Evolutionary conservation across 2,888 invertebrate species (phyloP).

Genomic region (Sarcophaga carnaria): DNA sequence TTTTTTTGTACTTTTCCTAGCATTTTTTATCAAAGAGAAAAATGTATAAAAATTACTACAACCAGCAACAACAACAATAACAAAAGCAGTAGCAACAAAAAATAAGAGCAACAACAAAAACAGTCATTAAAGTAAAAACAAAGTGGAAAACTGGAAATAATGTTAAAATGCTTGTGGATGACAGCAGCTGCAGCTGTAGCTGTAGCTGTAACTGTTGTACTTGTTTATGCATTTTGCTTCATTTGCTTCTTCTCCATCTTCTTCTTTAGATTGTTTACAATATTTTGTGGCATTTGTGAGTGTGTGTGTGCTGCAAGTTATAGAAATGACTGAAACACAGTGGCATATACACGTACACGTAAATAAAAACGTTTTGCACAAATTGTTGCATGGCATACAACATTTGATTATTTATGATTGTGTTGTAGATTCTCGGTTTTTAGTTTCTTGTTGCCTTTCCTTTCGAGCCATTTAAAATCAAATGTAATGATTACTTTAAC

Average conservation of each 20-base stretch:
- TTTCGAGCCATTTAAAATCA: constrained; percentile 63
- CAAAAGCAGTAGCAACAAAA: constrained; percentile 29
- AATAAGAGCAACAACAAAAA: background rate
- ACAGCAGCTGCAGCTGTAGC: constrained; percentile 58
- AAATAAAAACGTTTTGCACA: constrained; percentile 9
- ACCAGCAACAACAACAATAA: constrained; percentile 3
- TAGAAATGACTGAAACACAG: too few species aligned
- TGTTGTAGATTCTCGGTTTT: constrained; percentile 35
- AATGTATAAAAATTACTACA: constrained; percentile 46
- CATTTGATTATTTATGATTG: constrained; percentile 53
- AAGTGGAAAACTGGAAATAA: constrained; percentile 52
- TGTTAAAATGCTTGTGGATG: constrained; percentile 61
- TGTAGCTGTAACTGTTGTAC: constrained; percentile 51
- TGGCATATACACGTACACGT: too few species aligned
- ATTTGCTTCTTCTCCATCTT: background rate
- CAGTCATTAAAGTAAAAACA: constrained; percentile 19
- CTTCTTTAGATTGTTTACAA: constrained; percentile 8
- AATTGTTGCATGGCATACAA: constrained; percentile 46
- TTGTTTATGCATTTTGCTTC: background rate
- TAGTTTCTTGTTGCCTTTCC: constrained; percentile 13
- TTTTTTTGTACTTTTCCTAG: background rate
- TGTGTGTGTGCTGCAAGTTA: too few species aligned
- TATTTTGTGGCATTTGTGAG: constrained; percentile 33
- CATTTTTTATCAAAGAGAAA: constrained; percentile 54
- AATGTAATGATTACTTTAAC: constrained; percentile 64